Conservation (phyloP, 1,140 invertebrate genomes). For the Drosophila rhopaloa region DNA sequence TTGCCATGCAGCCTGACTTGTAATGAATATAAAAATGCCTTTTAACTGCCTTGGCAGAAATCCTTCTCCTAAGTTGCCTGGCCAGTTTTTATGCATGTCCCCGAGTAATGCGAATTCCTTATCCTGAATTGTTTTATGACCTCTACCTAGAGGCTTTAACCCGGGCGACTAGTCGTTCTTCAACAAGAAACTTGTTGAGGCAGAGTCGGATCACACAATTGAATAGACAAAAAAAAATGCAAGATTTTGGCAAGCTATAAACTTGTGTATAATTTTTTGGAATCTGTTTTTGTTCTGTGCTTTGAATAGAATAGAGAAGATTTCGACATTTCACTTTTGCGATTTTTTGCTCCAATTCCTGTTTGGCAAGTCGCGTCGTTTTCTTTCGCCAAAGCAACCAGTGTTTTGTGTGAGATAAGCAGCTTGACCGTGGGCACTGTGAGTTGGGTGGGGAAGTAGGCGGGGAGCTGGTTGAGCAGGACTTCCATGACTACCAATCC, state of each 20-base stretch:
- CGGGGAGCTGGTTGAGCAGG: conserved; percentile 20
- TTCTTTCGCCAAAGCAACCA: conserved; percentile 66
- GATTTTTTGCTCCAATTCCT: conserved; percentile 69
- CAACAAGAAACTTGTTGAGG: conserved; percentile 68
- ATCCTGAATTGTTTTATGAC: conserved; percentile 48
- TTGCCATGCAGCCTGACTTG: conserved; percentile 33
- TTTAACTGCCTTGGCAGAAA: conserved; percentile 62
- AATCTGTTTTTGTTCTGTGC: conserved; percentile 38
- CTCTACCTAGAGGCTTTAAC: conserved; percentile 9
- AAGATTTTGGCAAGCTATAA: conserved; percentile 61
- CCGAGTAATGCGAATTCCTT: conserved; percentile 50
- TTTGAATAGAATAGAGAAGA: conserved; percentile 39
- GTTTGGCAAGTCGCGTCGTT: conserved; percentile 61
- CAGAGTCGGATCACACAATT: conserved; percentile 34
- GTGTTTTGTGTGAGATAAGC: conserved; percentile 80
- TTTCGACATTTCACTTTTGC: conserved; percentile 64
- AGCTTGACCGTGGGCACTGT: conserved; percentile 39
- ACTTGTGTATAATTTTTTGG: conserved; percentile 58
- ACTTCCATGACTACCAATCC: conserved; percentile 10
- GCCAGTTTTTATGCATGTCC: conserved; percentile 31
- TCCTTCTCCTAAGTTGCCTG: not conserved
- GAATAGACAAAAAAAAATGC: conserved; percentile 33
- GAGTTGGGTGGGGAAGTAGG: conserved; percentile 7
- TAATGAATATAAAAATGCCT: conserved; percentile 75
- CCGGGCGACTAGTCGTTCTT: conserved; percentile 1